phyloP scores from a whole-genome alignment of 2,888 invertebrate genomes.

The Diaprepes abbreviatus region DNA sequence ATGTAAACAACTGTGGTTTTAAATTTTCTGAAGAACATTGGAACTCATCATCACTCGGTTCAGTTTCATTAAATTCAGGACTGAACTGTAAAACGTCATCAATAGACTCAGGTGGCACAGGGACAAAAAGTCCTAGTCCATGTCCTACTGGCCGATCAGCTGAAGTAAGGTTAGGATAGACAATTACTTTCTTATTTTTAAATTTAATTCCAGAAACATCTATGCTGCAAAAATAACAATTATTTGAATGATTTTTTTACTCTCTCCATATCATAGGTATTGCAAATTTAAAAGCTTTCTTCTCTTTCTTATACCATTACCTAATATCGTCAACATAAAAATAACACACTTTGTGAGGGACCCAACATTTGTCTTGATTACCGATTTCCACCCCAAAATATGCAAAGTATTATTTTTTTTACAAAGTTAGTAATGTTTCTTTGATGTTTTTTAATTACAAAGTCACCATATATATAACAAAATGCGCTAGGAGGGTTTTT shows the following conservation, averaged over 20 bases:
- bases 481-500: too few species aligned
- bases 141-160: not conserved
- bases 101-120: not conserved
- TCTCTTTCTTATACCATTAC: not conserved
- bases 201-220: not conserved
- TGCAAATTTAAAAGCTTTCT: not conserved
- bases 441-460: too few species aligned
- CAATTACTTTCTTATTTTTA: not conserved
- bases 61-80: not conserved
- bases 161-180: not conserved
- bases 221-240: not conserved
- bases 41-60: not conserved
- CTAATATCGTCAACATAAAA: not conserved
- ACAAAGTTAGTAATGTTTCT: not conserved
- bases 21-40: not conserved
- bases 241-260: not conserved
- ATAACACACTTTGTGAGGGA: not conserved
- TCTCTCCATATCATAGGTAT: not conserved
- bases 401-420: not conserved
- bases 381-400: too few species aligned
- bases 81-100: constrained; percentile 2
- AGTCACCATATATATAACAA: too few species aligned
- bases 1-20: not conserved
- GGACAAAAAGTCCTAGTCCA: not conserved
- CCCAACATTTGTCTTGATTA: not conserved